A percentile compares a stretch with the other conserved stretches of the same genome.
Evolutionary conservation across 1,140 invertebrate species (phyloP).

Genomic region (Prorops nasuta): DNA sequence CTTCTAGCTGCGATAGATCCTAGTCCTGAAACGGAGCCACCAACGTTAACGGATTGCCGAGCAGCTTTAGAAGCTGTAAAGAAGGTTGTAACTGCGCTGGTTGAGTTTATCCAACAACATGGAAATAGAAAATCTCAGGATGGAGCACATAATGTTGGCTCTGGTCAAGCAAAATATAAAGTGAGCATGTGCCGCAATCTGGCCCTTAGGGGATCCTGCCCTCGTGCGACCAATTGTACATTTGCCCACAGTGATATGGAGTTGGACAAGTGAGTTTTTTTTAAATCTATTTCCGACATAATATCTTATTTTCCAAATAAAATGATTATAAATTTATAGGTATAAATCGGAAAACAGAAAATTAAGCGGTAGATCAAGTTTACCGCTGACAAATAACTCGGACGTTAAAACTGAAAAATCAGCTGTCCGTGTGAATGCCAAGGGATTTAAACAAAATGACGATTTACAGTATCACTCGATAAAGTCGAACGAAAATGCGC

Average conservation of each 20-base stretch:
- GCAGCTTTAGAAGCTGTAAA: slow-evolving; percentile 78
- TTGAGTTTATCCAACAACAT: slow-evolving; percentile 83
- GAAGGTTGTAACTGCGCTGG: slow-evolving; percentile 78
- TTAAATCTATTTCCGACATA: not conserved
- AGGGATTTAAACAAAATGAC: slow-evolving; percentile 45
- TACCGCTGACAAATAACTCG: slow-evolving; percentile 25
- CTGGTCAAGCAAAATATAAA: slow-evolving; percentile 80
- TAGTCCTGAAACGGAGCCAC: slow-evolving; percentile 70
- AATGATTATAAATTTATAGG: slow-evolving; percentile 28
- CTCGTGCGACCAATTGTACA: slow-evolving; percentile 82
- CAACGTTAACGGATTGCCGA: slow-evolving; percentile 72
- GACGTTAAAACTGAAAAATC: slow-evolving; percentile 42
- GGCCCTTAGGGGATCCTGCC: slow-evolving; percentile 74
- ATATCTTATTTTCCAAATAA: not conserved
- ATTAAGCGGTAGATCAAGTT: slow-evolving; percentile 43
- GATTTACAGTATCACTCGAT: slow-evolving; percentile 38
- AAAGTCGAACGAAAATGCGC: slow-evolving; percentile 41
- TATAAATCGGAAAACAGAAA: slow-evolving; percentile 63
- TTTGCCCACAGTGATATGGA: slow-evolving; percentile 92
- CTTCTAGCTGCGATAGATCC: slow-evolving; percentile 84
- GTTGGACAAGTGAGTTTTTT: slow-evolving; percentile 70
- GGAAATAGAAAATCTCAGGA: slow-evolving; percentile 65
- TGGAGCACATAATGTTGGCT: slow-evolving; percentile 51
- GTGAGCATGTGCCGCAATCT: slow-evolving; percentile 89
- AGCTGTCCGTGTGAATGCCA: slow-evolving; percentile 23